These are phyloP conservation scores for Tuta absoluta DNA, from an alignment of 2,888 invertebrate genomes.

Conservation along the genomic window DNA sequence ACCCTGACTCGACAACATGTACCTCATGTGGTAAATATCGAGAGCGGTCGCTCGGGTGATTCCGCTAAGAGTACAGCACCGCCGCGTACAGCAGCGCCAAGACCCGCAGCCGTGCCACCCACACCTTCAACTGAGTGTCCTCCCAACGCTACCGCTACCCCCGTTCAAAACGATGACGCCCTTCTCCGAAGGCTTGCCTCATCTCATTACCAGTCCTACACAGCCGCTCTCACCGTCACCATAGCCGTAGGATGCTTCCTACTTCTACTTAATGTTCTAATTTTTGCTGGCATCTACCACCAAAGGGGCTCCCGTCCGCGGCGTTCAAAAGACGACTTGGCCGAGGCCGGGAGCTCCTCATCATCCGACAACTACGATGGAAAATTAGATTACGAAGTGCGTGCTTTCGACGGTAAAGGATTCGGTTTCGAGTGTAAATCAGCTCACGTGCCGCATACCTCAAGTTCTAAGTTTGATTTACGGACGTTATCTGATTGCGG, in stretches of 20 bases:
- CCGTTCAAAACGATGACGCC: conserved; percentile 83
- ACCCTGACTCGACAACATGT: conserved; percentile 84
- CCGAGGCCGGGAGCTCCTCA: conserved; percentile 87
- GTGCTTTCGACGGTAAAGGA: conserved; percentile 78
- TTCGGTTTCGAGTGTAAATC: conserved; percentile 81
- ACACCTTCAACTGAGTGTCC: conserved; percentile 88
- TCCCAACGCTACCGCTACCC: conserved; percentile 79
- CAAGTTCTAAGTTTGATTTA: conserved; percentile 73
- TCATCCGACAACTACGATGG: conserved; percentile 83
- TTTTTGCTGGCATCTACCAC: conserved; percentile 94
- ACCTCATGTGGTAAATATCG: conserved; percentile 77
- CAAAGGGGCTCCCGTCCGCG: conserved; percentile 88
- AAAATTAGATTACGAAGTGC: conserved; percentile 79
- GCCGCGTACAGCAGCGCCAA: conserved; percentile 70
- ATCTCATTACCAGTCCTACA: conserved; percentile 93
- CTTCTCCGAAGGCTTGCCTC: conserved; percentile 88
- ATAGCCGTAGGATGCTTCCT: conserved; percentile 93
- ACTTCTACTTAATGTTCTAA: conserved; percentile 89
- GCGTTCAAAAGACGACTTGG: conserved; percentile 88
- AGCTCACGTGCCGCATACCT: conserved; percentile 75
- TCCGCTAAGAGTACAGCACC: conserved; percentile 62
- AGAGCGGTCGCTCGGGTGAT: conserved; percentile 50
- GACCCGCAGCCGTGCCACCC: conserved; percentile 65
- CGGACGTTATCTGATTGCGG: conserved; percentile 79
- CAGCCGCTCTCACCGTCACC: conserved; percentile 93